phyloP scores from a whole-genome alignment of 2,113 vertebrate genomes.

The Gallinago jamesoni region DNA sequence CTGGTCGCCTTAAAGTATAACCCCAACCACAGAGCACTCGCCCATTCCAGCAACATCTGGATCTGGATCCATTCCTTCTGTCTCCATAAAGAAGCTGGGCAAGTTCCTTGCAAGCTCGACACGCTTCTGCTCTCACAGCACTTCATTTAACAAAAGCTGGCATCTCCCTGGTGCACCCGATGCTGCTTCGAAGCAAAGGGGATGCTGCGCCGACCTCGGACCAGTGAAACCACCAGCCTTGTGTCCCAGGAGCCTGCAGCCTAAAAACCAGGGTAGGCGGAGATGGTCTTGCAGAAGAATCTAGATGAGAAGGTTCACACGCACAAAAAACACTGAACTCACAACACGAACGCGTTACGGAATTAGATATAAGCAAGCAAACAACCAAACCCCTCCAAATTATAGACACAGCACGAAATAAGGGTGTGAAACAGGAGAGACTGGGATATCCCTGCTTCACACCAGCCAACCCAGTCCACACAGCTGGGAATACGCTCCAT shows the following conservation, averaged over 20 bases:
- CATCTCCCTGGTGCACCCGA: rapidly evolving
- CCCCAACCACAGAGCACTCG: background rate
- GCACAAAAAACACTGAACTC: no score
- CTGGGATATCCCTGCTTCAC: background rate
- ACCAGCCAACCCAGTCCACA: background rate
- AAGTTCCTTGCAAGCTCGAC: background rate
- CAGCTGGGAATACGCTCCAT: rapidly evolving
- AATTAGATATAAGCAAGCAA: background rate
- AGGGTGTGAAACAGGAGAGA: no score
- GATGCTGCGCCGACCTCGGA: background rate
- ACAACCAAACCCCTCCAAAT: background rate
- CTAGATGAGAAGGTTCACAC: background rate
- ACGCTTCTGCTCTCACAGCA: background rate
- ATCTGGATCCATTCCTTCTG: no score
- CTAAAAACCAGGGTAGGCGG: background rate
- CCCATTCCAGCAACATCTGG: background rate
- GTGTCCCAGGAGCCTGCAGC: background rate
- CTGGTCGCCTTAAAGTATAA: background rate
- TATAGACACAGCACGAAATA: background rate
- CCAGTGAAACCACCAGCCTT: rapidly evolving
- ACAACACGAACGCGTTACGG: rapidly evolving
- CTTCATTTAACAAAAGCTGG: rapidly evolving
- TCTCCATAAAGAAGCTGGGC: background rate
- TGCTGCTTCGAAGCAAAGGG: background rate
- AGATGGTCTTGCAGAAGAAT: background rate